Conservation (phyloP, 2,797 vertebrate genomes). For the Gastrophryne carolinensis region DNA sequence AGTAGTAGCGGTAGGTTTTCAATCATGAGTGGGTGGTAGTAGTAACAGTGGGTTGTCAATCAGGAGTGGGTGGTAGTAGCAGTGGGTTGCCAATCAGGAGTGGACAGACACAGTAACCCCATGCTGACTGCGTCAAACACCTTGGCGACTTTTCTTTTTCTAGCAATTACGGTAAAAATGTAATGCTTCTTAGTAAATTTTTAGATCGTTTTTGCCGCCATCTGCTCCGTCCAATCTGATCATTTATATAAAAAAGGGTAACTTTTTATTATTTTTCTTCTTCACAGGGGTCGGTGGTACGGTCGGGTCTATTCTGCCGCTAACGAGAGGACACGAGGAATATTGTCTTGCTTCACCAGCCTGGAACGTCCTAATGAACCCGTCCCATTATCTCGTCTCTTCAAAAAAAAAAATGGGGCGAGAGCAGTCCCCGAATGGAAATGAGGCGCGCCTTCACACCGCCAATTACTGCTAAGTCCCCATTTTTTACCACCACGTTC, state of each 20-base stretch:
- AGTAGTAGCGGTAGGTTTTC: too few species aligned
- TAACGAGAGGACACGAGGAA: conserved; percentile 3
- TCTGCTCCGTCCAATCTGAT: neutral
- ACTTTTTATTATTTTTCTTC: neutral
- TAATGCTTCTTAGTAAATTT: too few species aligned
- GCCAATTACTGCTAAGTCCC: conserved; percentile 31
- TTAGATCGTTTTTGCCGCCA: too few species aligned
- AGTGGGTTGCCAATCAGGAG: too few species aligned
- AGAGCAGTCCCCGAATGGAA: conserved; percentile 13
- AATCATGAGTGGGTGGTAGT: too few species aligned
- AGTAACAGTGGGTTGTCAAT: too few species aligned
- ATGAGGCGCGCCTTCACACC: neutral
- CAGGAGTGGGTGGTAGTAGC: too few species aligned
- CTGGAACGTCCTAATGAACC: conserved; percentile 17
- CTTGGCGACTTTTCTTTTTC: too few species aligned
- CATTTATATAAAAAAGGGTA: neutral
- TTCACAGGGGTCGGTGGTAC: neutral
- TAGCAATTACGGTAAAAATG: too few species aligned
- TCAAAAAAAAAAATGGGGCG: neutral
- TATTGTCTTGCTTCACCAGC: neutral
- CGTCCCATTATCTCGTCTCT: conserved; percentile 15
- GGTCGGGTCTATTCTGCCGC: neutral
- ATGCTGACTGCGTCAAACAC: too few species aligned
- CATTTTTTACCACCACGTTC: neutral
- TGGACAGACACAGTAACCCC: too few species aligned